These are phyloP conservation scores for Phylloscopus trochiloides DNA, from an alignment of 2,113 vertebrate species.

Conservation along the genomic window DNA sequence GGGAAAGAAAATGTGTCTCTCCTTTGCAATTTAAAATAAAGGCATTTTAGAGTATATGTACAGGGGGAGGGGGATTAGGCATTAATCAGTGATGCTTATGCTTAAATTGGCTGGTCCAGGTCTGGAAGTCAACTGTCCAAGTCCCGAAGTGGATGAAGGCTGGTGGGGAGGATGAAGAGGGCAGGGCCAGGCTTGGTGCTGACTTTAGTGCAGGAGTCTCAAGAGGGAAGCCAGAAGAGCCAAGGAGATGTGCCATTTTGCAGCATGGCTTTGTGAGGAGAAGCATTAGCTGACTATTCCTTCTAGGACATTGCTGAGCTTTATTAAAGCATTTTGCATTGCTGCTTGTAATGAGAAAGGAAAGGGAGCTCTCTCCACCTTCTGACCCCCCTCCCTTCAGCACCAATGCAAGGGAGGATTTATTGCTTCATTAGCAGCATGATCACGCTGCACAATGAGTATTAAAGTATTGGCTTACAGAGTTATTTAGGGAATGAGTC, in stretches of 20 bases:
- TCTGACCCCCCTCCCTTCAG: slow-evolving; percentile 34
- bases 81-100: neutral
- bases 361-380: slow-evolving; percentile 23
- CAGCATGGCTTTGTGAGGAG: neutral
- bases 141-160: neutral
- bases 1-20: slow-evolving; percentile 44
- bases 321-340: slow-evolving; percentile 36
- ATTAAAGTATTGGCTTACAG: slow-evolving; percentile 26
- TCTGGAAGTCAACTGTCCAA: neutral
- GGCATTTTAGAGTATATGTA: neutral
- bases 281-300: slow-evolving; percentile 7
- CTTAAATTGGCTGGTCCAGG: neutral
- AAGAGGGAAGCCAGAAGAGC: neutral
- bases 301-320: slow-evolving; percentile 18
- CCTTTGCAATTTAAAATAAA: slow-evolving; percentile 10
- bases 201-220: neutral
- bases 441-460: slow-evolving; percentile 6
- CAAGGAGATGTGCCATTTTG: neutral
- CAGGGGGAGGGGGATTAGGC: neutral
- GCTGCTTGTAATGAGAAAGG: slow-evolving; percentile 27
- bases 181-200: neutral
- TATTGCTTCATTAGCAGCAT: slow-evolving; percentile 59
- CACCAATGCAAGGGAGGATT: slow-evolving; percentile 35
- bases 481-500: slow-evolving; percentile 34
- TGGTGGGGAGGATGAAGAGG: fast-evolving